These are phyloP conservation scores for Peucedramus taeniatus DNA, from an alignment of 2,113 vertebrate genomes.

Conservation along the genomic window DNA sequence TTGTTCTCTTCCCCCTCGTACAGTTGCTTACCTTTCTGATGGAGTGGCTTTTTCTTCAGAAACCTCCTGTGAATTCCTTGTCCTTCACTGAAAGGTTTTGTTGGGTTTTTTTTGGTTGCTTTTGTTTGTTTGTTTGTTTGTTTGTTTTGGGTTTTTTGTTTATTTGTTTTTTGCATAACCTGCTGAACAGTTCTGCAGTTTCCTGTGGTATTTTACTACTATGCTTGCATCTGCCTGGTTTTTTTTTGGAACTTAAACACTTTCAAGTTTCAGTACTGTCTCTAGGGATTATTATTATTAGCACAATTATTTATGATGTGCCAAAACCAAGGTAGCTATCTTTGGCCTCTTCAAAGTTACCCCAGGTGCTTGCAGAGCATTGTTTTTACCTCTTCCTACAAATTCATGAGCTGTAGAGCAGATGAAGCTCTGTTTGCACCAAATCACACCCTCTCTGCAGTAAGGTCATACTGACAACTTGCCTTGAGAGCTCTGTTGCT, in stretches of 20 bases:
- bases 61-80: background rate
- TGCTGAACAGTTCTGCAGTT: background rate
- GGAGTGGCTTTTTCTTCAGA: background rate
- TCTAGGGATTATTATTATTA: background rate
- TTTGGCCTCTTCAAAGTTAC: background rate
- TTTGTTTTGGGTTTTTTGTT: background rate
- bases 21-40: background rate
- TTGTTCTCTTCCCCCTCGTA: background rate
- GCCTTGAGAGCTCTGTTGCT: background rate
- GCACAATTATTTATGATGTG: background rate
- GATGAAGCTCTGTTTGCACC: background rate
- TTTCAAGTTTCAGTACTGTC: background rate
- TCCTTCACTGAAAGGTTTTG: background rate
- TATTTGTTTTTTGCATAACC: background rate
- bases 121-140: background rate
- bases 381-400: background rate
- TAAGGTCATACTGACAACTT: background rate
- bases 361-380: background rate
- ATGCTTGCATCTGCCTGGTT: background rate
- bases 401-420: background rate
- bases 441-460: background rate
- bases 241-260: background rate
- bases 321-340: background rate
- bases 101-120: background rate
- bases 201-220: background rate